A percentile compares a stretch with the other conserved stretches of the same genome.
These are phyloP conservation scores for Brienomyrus brachyistius DNA, from an alignment of 2,113 vertebrate genomes.

Conservation along the genomic window DNA sequence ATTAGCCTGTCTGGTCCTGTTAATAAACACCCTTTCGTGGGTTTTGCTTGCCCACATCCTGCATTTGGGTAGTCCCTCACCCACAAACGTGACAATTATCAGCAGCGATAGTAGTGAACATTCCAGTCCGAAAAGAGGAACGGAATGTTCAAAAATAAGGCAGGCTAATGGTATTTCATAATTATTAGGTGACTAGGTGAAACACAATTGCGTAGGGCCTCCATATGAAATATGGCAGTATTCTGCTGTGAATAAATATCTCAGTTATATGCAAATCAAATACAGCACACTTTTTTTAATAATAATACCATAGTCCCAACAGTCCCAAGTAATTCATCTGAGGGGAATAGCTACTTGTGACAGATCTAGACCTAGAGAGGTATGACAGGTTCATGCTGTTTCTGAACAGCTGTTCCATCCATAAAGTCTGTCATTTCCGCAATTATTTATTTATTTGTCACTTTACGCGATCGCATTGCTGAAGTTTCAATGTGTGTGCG, in stretches of 20 bases:
- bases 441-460: constrained; percentile 15
- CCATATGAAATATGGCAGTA: not conserved
- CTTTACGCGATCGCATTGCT: not conserved
- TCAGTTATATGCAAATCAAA: constrained; percentile 9
- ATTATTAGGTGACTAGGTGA: not conserved
- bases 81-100: not conserved
- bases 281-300: not conserved
- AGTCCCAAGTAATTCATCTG: not conserved
- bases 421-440: not conserved
- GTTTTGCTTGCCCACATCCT: no score
- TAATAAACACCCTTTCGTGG: no score
- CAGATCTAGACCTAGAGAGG: constrained; percentile 1
- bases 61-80: no score
- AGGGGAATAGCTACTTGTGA: not conserved
- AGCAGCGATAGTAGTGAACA: not conserved
- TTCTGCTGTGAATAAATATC: not conserved
- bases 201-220: not conserved
- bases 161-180: not conserved
- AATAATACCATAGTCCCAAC: not conserved
- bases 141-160: not conserved
- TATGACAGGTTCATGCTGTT: constrained; percentile 13
- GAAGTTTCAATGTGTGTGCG: not conserved
- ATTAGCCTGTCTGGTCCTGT: no score
- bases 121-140: not conserved
- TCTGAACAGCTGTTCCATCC: constrained; percentile 12